Conservation (phyloP, 2,797 vertebrate species). For the Danio choprae region DNA sequence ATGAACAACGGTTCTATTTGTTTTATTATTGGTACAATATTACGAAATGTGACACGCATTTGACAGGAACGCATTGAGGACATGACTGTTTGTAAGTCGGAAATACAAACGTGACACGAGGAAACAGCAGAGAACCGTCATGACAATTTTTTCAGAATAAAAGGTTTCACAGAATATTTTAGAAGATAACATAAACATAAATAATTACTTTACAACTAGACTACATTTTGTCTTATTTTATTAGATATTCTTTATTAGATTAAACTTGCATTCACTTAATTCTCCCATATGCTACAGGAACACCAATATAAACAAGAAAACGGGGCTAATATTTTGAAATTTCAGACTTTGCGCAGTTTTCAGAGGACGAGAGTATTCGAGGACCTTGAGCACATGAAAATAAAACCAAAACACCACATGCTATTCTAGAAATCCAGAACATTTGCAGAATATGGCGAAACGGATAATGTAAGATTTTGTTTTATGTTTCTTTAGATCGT, state of each 20-base stretch:
- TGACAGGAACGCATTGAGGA: too few relatives aligned
- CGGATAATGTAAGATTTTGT: constrained; percentile 74
- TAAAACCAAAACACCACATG: neutral
- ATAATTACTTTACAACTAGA: too few relatives aligned
- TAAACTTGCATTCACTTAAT: neutral
- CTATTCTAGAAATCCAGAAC: neutral
- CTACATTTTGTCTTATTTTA: neutral
- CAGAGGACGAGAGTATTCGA: constrained; percentile 6
- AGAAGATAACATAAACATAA: neutral
- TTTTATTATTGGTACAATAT: too few relatives aligned
- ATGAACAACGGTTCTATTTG: too few relatives aligned
- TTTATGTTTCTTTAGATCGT: neutral
- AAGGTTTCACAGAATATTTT: neutral
- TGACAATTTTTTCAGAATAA: neutral
- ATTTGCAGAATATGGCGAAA: constrained; percentile 64
- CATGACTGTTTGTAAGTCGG: neutral
- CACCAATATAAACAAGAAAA: too few relatives aligned
- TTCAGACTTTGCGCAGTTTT: neutral
- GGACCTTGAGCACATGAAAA: constrained; percentile 55
- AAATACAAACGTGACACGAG: neutral
- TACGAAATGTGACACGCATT: too few relatives aligned
- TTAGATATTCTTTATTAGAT: too few relatives aligned
- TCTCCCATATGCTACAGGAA: too few relatives aligned
- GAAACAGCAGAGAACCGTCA: too few relatives aligned
- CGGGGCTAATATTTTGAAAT: constrained; percentile 29